A percentile compares a stretch with the other conserved stretches of the same genome.
phyloP scores from a whole-genome alignment of 2,113 vertebrate species.

The Phoxinus phoxinus region DNA sequence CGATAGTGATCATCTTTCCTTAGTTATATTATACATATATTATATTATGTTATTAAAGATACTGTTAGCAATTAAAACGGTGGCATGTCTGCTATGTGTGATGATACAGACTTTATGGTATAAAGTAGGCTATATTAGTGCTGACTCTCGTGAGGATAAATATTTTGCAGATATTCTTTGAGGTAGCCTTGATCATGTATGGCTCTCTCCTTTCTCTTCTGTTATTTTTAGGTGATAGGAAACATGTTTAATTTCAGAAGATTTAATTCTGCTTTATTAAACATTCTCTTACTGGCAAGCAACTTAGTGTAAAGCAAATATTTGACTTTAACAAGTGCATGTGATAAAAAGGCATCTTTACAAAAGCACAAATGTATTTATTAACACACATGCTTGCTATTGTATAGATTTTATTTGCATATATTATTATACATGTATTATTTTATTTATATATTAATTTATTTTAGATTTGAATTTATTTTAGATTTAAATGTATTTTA shows the following conservation, averaged over 20 bases:
- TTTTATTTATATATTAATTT: background rate
- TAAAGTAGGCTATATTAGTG: too few relatives aligned
- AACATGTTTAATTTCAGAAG: background rate
- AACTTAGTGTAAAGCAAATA: background rate
- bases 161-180: background rate
- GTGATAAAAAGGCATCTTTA: background rate
- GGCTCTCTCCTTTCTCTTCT: too few relatives aligned
- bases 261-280: background rate
- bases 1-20: background rate
- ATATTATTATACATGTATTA: background rate
- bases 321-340: background rate
- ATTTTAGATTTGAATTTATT: background rate
- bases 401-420: background rate
- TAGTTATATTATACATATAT: background rate
- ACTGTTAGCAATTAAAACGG: background rate
- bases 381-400: background rate
- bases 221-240: background rate
- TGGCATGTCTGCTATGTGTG: background rate
- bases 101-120: background rate
- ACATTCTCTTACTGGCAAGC: background rate
- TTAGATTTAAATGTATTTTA: background rate
- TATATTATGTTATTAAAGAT: background rate
- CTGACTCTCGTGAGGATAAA: background rate
- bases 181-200: background rate
- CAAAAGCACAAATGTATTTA: background rate